Percentiles rank a stretch among this genome's conserved stretches.
phyloP scores from a whole-genome alignment of 2,797 vertebrate genomes.

The Spinus pinus region DNA sequence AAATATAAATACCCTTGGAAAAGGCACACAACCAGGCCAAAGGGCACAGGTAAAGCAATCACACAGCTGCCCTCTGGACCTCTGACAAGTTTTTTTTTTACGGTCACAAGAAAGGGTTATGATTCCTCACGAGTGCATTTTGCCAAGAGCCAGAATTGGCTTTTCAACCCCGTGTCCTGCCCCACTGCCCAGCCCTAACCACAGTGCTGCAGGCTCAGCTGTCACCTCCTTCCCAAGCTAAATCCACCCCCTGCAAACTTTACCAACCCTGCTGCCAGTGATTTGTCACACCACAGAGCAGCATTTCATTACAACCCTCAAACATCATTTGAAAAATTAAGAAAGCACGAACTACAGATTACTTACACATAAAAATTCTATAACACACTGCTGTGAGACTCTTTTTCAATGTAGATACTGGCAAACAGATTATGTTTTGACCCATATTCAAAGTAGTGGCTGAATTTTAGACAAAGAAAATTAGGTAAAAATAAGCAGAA shows the following conservation, averaged over 20 bases:
- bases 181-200: not conserved
- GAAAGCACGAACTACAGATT: not conserved
- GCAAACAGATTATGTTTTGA: not conserved
- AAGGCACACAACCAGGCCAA: not conserved
- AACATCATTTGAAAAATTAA: not conserved
- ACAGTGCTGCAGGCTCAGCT: not conserved
- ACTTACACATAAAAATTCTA: not conserved
- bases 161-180: not conserved
- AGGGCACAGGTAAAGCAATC: slow-evolving; percentile 24
- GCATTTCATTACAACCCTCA: not conserved
- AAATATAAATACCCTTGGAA: not conserved
- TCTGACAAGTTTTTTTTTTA: not conserved
- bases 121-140: not conserved
- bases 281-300: not conserved
- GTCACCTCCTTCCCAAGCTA: not conserved
- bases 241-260: not conserved
- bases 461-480: not conserved
- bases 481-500: not conserved
- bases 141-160: not conserved
- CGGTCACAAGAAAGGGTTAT: rapidly evolving
- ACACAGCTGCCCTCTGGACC: not conserved
- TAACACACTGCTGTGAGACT: not conserved
- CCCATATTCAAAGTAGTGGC: not conserved
- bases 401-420: not conserved
- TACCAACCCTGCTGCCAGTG: not conserved